Evolutionary conservation across 2,113 vertebrate genomes (phyloP).

Genomic region (Accipiter cooperii): DNA sequence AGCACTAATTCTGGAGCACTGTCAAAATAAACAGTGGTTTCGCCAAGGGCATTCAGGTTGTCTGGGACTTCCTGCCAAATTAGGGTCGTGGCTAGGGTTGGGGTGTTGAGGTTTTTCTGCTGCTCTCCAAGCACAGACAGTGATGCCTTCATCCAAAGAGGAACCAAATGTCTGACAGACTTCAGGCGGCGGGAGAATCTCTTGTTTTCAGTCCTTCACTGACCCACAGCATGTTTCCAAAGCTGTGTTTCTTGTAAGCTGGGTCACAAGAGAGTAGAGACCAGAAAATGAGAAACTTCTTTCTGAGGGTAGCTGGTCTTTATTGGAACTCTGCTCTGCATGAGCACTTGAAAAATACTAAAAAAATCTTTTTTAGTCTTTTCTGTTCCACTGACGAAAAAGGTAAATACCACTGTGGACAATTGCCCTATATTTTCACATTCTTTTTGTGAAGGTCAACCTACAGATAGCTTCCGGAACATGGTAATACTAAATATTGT

Average conservation of each 20-base stretch:
- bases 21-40: background rate
- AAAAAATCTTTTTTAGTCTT: background rate
- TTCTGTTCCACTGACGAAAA: background rate
- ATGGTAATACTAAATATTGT: background rate
- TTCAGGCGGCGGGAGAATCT: fast-evolving
- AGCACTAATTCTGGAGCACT: background rate
- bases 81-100: background rate
- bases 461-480: background rate
- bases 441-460: conserved; percentile 26
- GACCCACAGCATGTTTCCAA: background rate
- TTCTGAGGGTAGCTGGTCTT: background rate
- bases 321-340: background rate
- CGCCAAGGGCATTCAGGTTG: background rate
- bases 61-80: background rate
- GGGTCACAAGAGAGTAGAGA: background rate
- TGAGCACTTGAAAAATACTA: background rate
- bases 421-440: background rate
- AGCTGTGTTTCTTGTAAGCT: background rate
- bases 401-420: background rate
- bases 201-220: fast-evolving
- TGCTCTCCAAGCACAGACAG: background rate
- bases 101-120: background rate
- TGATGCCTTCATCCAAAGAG: background rate
- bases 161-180: background rate
- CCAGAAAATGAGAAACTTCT: background rate